Conservation (phyloP, 1,140 invertebrate species). For the Leucophenga varia region DNA sequence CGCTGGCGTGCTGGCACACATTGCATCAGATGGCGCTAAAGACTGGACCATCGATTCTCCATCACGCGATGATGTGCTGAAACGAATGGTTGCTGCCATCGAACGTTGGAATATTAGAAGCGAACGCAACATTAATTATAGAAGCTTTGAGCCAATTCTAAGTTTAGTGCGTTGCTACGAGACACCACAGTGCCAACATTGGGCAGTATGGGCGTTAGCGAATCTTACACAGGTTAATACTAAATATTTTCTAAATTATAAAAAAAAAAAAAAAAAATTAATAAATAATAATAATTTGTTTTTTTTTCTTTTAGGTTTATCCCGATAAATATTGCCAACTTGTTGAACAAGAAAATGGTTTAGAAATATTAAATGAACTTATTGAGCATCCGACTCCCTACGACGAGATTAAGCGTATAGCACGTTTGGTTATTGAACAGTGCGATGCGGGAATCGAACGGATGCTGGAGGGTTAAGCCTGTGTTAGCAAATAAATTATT, state of each 20-base stretch:
- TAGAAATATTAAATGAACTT: conserved; percentile 71
- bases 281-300: neutral
- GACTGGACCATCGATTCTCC: conserved; percentile 78
- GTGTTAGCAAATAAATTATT: too few species aligned
- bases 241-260: neutral
- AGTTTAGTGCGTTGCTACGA: conserved; percentile 77
- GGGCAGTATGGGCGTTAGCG: conserved; percentile 97
- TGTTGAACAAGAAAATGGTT: conserved; percentile 82
- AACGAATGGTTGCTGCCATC: conserved; percentile 78
- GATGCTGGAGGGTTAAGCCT: conserved; percentile 40
- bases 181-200: conserved; percentile 89
- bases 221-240: conserved; percentile 84
- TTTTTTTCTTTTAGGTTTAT: conserved; percentile 36
- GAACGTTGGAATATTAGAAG: conserved; percentile 83
- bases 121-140: conserved; percentile 94
- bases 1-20: conserved; percentile 91
- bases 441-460: conserved; percentile 56
- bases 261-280: neutral
- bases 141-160: conserved; percentile 90
- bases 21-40: conserved; percentile 86
- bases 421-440: conserved; percentile 67
- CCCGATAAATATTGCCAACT: conserved; percentile 87
- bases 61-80: conserved; percentile 71
- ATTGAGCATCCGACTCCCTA: conserved; percentile 65
- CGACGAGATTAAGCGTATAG: conserved; percentile 67